Base-by-base conservation (phyloP, 2,113 vertebrate species). In the Hippolais icterina region DNA sequence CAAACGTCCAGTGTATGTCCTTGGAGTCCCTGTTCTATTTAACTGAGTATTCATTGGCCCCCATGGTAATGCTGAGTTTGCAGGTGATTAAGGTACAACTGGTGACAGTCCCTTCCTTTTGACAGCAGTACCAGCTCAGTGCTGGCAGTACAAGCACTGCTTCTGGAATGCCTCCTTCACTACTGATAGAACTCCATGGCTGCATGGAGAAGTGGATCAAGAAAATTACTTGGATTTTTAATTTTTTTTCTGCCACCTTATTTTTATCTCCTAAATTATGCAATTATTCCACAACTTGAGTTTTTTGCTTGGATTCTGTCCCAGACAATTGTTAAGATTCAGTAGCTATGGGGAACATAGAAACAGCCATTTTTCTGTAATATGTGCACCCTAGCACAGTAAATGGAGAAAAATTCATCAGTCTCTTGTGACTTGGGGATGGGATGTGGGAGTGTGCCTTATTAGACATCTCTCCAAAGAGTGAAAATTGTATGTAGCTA, bases 291-390 rank as follows among this genome's bases (percentile, higher is more conserved):
- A 83, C 93, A 90, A 87, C 83, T 93, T 92, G 83, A 90, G 25
- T 92, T 93, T 96, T 95, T 61, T 96, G 90, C 90, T 96, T 94
- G 96, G 96, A 93, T 89, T 86, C 64, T 88, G 35, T 95, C 90
- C 85, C 87, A 81, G 88, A 78, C 80, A 49, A 90, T 93, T 92
- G 86, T 87, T 84, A 95, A 92, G 37, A 88, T 94, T 90, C 86
- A 57, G 88, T 80, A 94, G 60, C 83, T 93, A 76, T 83, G 85
- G 56, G 75, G 49, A 93, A 83, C 16, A 10, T 84, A 42, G 85
- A 85, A 88, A 71, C 79, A 70, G 84, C 28, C 70, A 35, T 96
- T 94, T 94, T 94, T 80, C 47, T 90, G 39, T 54, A 56, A 70
- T 86, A 63, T 70, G 42, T 78, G 79, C 56, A 35, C 41, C 68